Conservation (phyloP, 1,140 invertebrate genomes). For the Aphaenogaster ashmeadi region DNA sequence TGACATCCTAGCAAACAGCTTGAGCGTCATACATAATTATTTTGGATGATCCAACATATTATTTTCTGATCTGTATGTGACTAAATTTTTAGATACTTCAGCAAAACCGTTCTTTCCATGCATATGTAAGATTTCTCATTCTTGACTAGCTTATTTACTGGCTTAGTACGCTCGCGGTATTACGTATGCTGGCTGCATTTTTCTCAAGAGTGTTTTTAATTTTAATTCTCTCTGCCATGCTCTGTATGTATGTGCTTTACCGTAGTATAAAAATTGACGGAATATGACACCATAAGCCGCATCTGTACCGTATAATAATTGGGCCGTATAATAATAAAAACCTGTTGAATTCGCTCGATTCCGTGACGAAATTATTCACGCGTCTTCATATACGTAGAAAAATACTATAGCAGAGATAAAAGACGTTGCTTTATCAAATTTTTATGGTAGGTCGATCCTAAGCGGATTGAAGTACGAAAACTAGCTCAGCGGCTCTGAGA, state of each 20-base stretch:
- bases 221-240: constrained; percentile 9
- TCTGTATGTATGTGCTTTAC: not conserved
- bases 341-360: constrained; percentile 66
- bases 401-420: not conserved
- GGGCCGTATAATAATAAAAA: constrained; percentile 66
- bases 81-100: too few species aligned
- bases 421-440: not conserved
- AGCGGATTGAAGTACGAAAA: constrained; percentile 3
- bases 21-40: too few species aligned
- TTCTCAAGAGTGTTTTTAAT: constrained; percentile 23
- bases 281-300: constrained; percentile 45
- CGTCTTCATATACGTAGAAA: not conserved
- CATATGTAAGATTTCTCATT: not conserved
- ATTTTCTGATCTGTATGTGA: too few species aligned
- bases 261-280: constrained; percentile 35
- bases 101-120: too few species aligned
- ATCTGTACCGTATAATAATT: constrained; percentile 56
- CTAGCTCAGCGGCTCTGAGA: not conserved
- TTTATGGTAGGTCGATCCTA: not conserved
- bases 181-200: constrained; percentile 10
- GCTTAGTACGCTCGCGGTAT: not conserved
- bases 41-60: too few species aligned
- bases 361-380: constrained; percentile 13
- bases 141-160: constrained; percentile 4
- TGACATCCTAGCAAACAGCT: too few species aligned